Conservation (phyloP, 2,797 vertebrate genomes). For the Galagoides demidoff region DNA sequence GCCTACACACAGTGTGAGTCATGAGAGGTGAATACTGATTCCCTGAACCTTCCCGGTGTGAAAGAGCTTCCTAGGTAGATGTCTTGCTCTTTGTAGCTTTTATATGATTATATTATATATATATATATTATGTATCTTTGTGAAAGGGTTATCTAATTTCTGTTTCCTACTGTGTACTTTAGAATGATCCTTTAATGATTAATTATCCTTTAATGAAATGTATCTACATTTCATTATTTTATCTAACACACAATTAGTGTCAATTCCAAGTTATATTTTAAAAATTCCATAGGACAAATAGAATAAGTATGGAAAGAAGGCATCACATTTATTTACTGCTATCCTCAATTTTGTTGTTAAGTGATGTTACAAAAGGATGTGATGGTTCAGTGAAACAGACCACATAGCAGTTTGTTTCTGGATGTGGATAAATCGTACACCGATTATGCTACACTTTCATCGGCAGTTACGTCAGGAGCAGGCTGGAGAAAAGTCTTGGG, state of each 20-base stretch:
- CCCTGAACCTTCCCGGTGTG: neutral
- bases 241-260: neutral
- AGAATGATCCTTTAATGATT: neutral
- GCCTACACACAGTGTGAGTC: neutral
- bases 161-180: neutral
- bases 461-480: neutral
- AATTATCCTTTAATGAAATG: neutral
- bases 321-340: neutral
- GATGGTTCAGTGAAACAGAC: conserved; percentile 67
- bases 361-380: conserved; percentile 68
- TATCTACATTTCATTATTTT: neutral
- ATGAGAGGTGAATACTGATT: neutral
- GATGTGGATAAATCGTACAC: conserved; percentile 50
- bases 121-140: neutral
- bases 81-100: neutral
- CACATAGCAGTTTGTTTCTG: conserved; percentile 60
- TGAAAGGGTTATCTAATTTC: neutral
- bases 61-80: neutral
- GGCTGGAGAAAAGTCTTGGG: conserved; percentile 19
- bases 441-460: conserved; percentile 41
- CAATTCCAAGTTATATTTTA: neutral
- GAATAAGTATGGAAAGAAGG: conserved; percentile 61
- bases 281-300: neutral
- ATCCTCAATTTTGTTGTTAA: conserved; percentile 54
- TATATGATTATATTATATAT: neutral